These are phyloP conservation scores for Boulengeromyrus knoepffleri DNA, from an alignment of 2,113 vertebrate species.

Conservation along the genomic window DNA sequence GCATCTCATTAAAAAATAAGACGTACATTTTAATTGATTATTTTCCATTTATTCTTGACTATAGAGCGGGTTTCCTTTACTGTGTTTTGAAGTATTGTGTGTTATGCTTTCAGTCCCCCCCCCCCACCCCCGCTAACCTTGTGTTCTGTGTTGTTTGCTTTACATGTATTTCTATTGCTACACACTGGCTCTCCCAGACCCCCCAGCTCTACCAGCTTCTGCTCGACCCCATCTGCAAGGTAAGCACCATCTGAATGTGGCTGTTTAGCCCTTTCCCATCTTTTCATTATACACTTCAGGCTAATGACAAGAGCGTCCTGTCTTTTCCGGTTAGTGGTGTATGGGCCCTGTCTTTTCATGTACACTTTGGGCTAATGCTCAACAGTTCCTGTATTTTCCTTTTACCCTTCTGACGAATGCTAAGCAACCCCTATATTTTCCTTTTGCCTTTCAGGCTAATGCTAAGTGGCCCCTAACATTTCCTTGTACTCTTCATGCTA, in stretches of 20 bases:
- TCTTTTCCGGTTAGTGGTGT: not conserved
- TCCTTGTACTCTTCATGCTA: not conserved
- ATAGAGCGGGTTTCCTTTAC: not conserved
- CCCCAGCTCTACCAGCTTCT: conserved; percentile 62
- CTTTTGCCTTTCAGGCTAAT: not conserved
- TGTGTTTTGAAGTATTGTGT: not conserved
- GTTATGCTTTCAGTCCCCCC: not conserved
- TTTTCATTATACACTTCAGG: not conserved
- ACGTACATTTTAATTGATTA: not conserved
- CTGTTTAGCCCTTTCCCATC: not conserved
- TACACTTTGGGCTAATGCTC: not conserved
- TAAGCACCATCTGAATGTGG: conserved; percentile 25
- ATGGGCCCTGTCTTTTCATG: not conserved
- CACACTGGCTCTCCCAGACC: conserved; percentile 46
- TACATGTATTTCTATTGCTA: conserved; percentile 15
- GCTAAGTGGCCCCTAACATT: not conserved
- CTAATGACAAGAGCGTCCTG: not conserved
- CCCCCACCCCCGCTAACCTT: not conserved
- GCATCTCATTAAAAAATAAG: not conserved
- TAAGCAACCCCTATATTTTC: not conserved
- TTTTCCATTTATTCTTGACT: not conserved
- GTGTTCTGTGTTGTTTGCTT: conserved; percentile 7
- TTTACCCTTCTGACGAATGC: not conserved
- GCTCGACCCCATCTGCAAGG: conserved; percentile 53
- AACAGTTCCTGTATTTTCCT: not conserved